Evolutionary conservation across 2,797 vertebrate genomes (phyloP), one percentile per base, ranked within the genome.

Genomic region (Aplochiton taeniatus): DNA sequence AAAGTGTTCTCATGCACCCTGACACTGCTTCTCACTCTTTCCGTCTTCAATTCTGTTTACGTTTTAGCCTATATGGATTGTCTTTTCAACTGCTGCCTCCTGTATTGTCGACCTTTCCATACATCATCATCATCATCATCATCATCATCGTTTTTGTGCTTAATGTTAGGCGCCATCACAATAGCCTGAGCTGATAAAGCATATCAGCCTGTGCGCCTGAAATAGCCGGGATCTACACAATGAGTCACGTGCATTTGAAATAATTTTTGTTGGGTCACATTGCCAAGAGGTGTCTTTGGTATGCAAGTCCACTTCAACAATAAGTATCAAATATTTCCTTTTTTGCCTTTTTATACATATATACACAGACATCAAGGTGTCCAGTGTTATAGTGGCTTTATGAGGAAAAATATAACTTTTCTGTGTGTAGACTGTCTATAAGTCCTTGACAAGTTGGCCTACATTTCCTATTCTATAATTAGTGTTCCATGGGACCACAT

Each of bases 171-270:
- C 51, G 51, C 63, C 66, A 58, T 71, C 74, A 66, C 74, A 66
- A 73, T 11, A 50, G 51, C 65, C 53, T 31, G 51, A 68, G 62
- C 73, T 82, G 63, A 68, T 73, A 31, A 70, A 61, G 20, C 42
- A 16, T 67, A 63, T 69, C 56, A 69, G 31, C 75, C 64, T 63
- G 9, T 66, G 55, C 42, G 62, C 55, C 67, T 66, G 60, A 83
- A 80, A 80, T 69, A 80, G 67, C 71, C 13, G 65, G 31, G 63
- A 58, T 65, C 65, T 67, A 75, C 42, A 57, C 60, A 73, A 61
- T 9, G 1, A 43, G 66, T 80, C 70, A 73, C 73, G 49, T 82
- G 70, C 62, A 59, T 67, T 58, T 58, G 12, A 50, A 45, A 69
- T 77, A 74, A n/a, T n/a, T 78, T 52, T 14, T 7, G 11, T 11